Evolutionary conservation across 2,113 vertebrate species (phyloP).

Genomic region (Gavialis gangeticus): DNA sequence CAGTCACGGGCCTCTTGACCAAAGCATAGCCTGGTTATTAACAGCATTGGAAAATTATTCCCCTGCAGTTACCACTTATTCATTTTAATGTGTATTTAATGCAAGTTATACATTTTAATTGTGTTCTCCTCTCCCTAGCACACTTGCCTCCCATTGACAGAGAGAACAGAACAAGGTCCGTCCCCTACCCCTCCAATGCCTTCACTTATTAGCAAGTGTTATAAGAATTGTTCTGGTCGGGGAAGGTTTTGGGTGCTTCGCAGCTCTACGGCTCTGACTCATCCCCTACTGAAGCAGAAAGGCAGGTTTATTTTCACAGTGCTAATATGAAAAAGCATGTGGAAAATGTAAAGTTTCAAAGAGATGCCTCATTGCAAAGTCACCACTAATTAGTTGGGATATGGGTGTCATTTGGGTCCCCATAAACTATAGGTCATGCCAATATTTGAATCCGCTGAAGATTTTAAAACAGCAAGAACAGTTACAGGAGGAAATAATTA

Average conservation of each 20-base stretch:
- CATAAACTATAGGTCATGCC: conserved; percentile 67
- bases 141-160: conserved; percentile 53
- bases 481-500: conserved; percentile 53
- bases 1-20: neutral
- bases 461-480: neutral
- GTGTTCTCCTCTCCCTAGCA: conserved; percentile 21
- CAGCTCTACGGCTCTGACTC: conserved; percentile 58
- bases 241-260: conserved; percentile 48
- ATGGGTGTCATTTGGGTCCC: conserved; percentile 61
- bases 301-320: conserved; percentile 45
- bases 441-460: conserved; percentile 67
- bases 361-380: conserved; percentile 50
- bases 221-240: conserved; percentile 11
- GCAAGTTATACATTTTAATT: conserved; percentile 48
- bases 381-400: conserved; percentile 60
- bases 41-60: conserved; percentile 43
- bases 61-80: conserved; percentile 8
- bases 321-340: conserved; percentile 60
- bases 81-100: conserved; percentile 33
- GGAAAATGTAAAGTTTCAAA: conserved; percentile 57
- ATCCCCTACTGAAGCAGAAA: conserved; percentile 49
- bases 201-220: conserved; percentile 54
- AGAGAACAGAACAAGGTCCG: neutral
- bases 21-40: conserved; percentile 39
- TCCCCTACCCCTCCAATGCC: neutral